phyloP scores from a whole-genome alignment of 1,140 invertebrate genomes.

The Drosophila yakuba region DNA sequence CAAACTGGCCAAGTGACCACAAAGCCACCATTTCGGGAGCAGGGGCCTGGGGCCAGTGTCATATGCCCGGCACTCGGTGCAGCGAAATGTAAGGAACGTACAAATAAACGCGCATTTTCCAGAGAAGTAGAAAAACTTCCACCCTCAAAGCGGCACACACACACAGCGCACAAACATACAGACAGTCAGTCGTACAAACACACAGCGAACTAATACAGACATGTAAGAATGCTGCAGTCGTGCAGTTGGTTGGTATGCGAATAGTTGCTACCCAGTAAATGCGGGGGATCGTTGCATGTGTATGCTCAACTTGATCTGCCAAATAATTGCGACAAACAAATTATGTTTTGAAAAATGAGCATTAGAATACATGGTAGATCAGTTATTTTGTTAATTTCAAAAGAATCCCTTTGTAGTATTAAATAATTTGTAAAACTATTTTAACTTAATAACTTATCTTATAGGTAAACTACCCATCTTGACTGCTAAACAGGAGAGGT shows the following conservation, averaged over 20 bases:
- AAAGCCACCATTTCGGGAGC: conserved; percentile 18
- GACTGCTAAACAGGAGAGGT: background rate
- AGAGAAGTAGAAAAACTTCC: conserved; percentile 83
- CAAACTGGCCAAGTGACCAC: conserved; percentile 8
- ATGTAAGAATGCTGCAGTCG: conserved; percentile 54
- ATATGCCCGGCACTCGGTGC: conserved; percentile 62
- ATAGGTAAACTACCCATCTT: no score
- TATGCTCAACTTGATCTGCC: no score
- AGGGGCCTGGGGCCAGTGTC: conserved; percentile 35
- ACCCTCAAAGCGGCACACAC: conserved; percentile 70
- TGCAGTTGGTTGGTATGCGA: conserved; percentile 22
- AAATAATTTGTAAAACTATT: no score
- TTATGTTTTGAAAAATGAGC: no score
- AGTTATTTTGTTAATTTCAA: no score
- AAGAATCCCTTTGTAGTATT: no score
- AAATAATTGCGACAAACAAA: no score
- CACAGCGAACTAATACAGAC: conserved; percentile 71
- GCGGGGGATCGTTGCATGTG: background rate
- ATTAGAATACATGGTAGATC: no score
- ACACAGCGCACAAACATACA: conserved; percentile 48
- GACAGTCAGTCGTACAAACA: conserved; percentile 40
- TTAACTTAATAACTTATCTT: no score
- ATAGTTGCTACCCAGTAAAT: conserved; percentile 17
- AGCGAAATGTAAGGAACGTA: conserved; percentile 69
- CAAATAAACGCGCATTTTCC: conserved; percentile 83